Evolutionary conservation across 1,140 invertebrate species (phyloP).

Genomic region (Chionoecetes opilio): DNA sequence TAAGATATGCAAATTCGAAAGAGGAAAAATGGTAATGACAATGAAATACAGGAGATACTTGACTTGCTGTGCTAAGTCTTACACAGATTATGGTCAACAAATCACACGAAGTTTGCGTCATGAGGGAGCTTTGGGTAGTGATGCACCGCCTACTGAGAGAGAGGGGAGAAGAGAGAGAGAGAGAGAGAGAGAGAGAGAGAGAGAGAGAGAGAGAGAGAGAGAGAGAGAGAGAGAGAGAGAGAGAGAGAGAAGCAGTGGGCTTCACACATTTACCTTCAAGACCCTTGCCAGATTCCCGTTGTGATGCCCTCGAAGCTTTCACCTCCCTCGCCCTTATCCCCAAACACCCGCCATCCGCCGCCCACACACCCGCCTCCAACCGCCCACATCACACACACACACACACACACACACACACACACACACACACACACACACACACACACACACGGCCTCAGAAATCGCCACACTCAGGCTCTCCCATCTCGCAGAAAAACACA

Average conservation of each 20-base stretch:
- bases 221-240: constrained; percentile 27
- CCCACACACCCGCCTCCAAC: background rate
- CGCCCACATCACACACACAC: background rate
- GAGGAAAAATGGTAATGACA: too few relatives aligned
- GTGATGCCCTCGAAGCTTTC: background rate
- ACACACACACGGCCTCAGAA: background rate
- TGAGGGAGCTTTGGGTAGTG: background rate
- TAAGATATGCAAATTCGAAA: too few relatives aligned
- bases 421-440: too few relatives aligned
- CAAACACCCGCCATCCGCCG: background rate
- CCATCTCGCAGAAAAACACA: background rate
- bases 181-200: background rate
- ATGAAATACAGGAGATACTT: too few relatives aligned
- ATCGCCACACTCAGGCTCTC: background rate
- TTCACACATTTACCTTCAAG: background rate
- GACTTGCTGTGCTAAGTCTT: too few relatives aligned
- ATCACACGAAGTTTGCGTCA: background rate
- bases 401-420: too few relatives aligned
- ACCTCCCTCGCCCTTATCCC: background rate
- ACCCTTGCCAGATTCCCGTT: background rate
- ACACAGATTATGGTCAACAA: too few relatives aligned
- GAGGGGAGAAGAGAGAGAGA: background rate
- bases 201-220: background rate
- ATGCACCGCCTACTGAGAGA: background rate
- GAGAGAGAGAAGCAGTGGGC: background rate